Base-by-base conservation (phyloP, 2,888 invertebrate species). In the Thelaira solivaga region DNA sequence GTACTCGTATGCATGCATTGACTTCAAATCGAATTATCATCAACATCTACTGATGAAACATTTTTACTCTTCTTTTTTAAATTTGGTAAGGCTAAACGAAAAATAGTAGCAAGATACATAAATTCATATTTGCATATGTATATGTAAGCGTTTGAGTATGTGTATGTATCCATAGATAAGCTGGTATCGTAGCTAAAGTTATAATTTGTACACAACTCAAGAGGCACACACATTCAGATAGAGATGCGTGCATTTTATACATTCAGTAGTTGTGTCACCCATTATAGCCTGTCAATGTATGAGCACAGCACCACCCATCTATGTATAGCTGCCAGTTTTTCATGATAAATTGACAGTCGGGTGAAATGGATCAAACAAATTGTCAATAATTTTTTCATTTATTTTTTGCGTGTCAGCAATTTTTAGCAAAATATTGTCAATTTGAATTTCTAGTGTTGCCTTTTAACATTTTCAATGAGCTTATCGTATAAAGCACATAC, bases 351-450 rank as follows among this genome's bases (percentile, higher is more conserved):
- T 81, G 82, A 81, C 82, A 82, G 78, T 73, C 82, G 82, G 81
- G 82, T 83, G 83, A 83, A 83, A 84, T 84, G 83, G 81, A 83
- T 84, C 83, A 83, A 82, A 81, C 81, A 84, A 84, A 84, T 83
- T 84, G 83, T 83, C 83, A 84, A 84, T 83, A 81, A 82, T 82
- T 83, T 83, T 82, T 82, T 43, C 49, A 10, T 62, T 51, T 26
- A 36, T 59, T 65, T 67, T 62, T 77, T 68, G 53, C 68, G 39
- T 71, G 71, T 75, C 81, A 80, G 77, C 80, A 80, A 62, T 75
- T 71, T 74, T 65, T 69, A 72, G 65, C 53, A 69, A 69, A 72
- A 61, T 74, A 74, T 61, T 69, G 74, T 69, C 67, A 72, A 68
- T 74, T 69, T 59, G 65, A 67, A 69, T 65, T 69, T 65, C 53